Percentiles rank a stretch among this genome's conserved stretches.
Conservation (phyloP, 2,888 invertebrate species). For the Acanthacorydalis orientalis region DNA sequence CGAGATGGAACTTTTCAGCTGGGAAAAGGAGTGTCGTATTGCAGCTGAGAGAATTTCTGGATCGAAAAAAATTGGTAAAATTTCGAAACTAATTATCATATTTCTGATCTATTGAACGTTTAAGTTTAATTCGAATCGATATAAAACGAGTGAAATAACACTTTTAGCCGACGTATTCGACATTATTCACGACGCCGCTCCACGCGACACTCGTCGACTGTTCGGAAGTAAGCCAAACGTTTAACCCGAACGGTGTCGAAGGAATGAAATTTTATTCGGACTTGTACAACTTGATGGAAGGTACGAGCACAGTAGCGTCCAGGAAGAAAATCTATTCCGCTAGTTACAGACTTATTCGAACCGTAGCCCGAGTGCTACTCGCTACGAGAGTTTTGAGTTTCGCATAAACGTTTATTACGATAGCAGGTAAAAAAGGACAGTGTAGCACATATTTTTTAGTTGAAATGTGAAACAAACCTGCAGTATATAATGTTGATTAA, state of each 20-base stretch:
- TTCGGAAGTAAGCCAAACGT: conserved; percentile 58
- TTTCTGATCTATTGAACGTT: too few relatives aligned
- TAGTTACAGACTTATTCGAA: conserved; percentile 39
- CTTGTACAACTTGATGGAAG: conserved; percentile 49
- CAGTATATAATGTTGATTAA: too few relatives aligned
- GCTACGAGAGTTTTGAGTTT: conserved; percentile 45
- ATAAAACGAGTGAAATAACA: not conserved
- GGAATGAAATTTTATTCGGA: conserved; percentile 53
- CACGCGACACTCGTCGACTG: conserved; percentile 49
- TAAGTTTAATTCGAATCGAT: too few relatives aligned
- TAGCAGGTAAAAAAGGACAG: not conserved
- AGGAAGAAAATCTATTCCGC: conserved; percentile 35
- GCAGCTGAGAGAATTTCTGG: conserved; percentile 41
- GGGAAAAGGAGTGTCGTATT: conserved; percentile 44
- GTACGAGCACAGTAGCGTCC: conserved; percentile 42
- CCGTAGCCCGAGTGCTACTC: conserved; percentile 39
- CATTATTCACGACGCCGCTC: conserved; percentile 48
- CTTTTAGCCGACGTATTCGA: conserved; percentile 24
- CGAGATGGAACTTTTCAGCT: conserved; percentile 43
- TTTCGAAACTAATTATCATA: not conserved
- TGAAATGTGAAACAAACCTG: too few relatives aligned
- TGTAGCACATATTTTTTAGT: too few relatives aligned
- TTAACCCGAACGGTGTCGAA: conserved; percentile 29
- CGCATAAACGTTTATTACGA: conserved; percentile 25
- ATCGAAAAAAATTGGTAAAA: conserved; percentile 3